These are phyloP conservation scores for Eretmochelys imbricata DNA, from an alignment of 2,113 vertebrate species.

Conservation along the genomic window DNA sequence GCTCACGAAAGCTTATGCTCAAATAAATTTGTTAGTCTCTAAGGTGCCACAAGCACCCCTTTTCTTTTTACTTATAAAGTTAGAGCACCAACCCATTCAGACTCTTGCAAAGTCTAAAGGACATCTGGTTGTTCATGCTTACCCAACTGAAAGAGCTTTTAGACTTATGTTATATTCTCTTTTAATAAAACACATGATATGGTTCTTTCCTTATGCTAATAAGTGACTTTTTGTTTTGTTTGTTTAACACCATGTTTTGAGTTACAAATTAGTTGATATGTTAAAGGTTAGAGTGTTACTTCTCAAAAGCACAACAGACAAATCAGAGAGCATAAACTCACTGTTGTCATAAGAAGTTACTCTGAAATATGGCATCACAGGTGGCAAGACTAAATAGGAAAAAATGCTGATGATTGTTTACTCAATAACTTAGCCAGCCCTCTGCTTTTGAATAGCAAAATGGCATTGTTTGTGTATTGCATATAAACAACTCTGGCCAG, in stretches of 20 bases:
- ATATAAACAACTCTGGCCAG: background rate
- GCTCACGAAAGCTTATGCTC: no score
- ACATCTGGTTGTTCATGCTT: background rate
- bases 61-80: background rate
- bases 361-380: no score
- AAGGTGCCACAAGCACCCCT: no score
- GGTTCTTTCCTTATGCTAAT: background rate
- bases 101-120: background rate
- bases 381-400: background rate
- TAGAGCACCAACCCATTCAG: background rate
- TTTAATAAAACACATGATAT: background rate
- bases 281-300: background rate
- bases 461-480: accelerated
- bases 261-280: background rate
- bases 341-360: no score
- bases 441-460: background rate
- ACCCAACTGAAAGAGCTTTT: background rate
- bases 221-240: background rate
- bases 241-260: background rate
- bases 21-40: no score
- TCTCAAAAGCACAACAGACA: background rate
- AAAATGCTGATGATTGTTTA: background rate
- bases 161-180: background rate
- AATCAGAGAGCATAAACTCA: no score
- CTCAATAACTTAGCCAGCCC: background rate